A percentile compares a stretch with the other conserved stretches of the same genome.
Evolutionary conservation across 2,888 invertebrate species (phyloP).

Genomic region (Himalopsyche kuldschensis): DNA sequence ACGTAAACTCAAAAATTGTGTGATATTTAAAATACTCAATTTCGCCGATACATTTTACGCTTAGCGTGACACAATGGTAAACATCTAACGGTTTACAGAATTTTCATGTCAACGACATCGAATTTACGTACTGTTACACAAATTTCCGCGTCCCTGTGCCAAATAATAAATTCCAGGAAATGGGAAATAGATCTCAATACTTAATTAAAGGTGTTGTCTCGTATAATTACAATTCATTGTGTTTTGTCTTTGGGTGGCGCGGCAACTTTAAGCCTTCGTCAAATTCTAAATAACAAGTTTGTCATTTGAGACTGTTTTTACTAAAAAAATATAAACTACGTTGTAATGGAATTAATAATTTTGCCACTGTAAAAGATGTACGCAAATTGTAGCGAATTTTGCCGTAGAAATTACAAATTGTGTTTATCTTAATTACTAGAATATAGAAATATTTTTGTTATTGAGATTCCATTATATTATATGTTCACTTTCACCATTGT

Average conservation of each 20-base stretch:
- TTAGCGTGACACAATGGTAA: too few relatives aligned
- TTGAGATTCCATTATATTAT: too few relatives aligned
- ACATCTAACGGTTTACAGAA: too few relatives aligned
- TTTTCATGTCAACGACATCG: background rate
- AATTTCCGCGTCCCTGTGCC: background rate
- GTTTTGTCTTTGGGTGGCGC: background rate
- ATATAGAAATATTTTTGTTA: too few relatives aligned
- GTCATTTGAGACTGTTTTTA: background rate
- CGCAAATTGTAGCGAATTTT: too few relatives aligned
- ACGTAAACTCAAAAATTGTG: too few relatives aligned
- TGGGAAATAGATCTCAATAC: background rate
- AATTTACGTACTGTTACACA: background rate
- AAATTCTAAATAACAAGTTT: background rate
- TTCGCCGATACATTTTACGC: too few relatives aligned
- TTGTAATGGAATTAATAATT: background rate
- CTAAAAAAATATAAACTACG: background rate
- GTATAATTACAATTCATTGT: background rate
- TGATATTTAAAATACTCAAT: too few relatives aligned
- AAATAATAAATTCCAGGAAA: background rate
- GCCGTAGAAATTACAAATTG: too few relatives aligned
- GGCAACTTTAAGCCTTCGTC: background rate
- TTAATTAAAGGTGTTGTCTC: background rate
- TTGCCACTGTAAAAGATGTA: background rate
- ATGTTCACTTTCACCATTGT: too few relatives aligned
- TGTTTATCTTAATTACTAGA: too few relatives aligned